Evolutionary conservation across 2,797 vertebrate species (phyloP).

Genomic region (Typhlichthys eigenmanni): DNA sequence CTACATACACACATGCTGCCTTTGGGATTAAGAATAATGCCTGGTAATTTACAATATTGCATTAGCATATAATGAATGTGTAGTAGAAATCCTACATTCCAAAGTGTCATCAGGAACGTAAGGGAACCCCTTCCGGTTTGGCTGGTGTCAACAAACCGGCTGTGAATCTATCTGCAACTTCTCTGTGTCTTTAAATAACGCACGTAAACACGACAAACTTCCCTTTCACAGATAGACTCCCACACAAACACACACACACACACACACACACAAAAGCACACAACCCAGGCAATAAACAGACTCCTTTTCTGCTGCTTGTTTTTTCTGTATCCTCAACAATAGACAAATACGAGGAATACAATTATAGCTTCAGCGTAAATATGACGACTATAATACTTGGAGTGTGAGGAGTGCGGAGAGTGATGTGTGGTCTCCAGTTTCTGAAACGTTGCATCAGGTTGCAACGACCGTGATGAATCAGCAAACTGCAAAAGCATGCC

Average conservation of each 20-base stretch:
- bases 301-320: neutral
- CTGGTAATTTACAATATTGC: conserved; percentile 37
- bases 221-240: neutral
- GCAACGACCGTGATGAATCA: no score
- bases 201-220: conserved; percentile 8
- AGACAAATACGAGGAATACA: neutral
- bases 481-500: no score
- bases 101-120: conserved; percentile 3
- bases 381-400: neutral
- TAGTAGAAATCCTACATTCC: conserved; percentile 9
- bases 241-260: no score
- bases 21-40: conserved; percentile 52
- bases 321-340: conserved; percentile 1
- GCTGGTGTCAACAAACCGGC: no score
- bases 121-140: conserved; percentile 12
- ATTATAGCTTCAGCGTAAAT: conserved; percentile 1
- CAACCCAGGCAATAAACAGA: neutral
- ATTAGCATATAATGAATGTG: conserved; percentile 56
- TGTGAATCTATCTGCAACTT: no score
- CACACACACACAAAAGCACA: neutral
- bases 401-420: neutral
- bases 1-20: conserved; percentile 20
- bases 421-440: no score
- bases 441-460: no score
- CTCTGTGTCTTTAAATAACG: conserved; percentile 4